Evolutionary conservation across 2,888 invertebrate species (phyloP).

Genomic region (Cotesia congregata): DNA sequence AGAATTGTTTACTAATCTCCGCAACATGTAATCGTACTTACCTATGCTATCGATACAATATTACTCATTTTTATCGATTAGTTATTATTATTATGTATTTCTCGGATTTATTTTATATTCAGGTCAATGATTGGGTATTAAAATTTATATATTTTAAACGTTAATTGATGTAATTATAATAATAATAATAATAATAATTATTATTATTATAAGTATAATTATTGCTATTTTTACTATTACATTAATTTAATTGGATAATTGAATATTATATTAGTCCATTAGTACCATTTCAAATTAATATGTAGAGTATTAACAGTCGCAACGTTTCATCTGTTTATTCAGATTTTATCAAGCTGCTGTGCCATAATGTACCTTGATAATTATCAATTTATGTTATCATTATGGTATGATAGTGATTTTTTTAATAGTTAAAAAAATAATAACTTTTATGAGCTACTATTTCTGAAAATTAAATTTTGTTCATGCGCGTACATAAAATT

Average conservation of each 20-base stretch:
- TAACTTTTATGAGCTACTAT: too few species aligned
- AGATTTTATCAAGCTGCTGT: background rate
- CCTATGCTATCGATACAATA: background rate
- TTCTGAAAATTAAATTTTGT: too few species aligned
- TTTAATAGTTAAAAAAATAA: too few species aligned
- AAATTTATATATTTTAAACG: background rate
- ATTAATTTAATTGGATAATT: background rate
- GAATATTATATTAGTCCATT: background rate
- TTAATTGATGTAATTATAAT: background rate
- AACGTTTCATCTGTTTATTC: background rate
- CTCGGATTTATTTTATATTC: too few species aligned
- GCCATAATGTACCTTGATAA: background rate
- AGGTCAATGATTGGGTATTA: too few species aligned
- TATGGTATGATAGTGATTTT: background rate
- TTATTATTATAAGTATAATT: too few species aligned
- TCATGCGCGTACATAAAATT: too few species aligned
- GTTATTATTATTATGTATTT: too few species aligned
- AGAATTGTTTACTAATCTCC: constrained; percentile 14
- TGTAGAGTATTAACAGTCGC: background rate
- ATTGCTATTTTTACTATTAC: background rate
- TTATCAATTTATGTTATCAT: background rate
- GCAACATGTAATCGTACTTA: background rate
- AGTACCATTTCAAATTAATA: background rate
- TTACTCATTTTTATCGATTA: too few species aligned
- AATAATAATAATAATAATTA: background rate